Evolutionary conservation across 2,797 vertebrate genomes (phyloP), one percentile per base, ranked within the genome.

Genomic region (Liasis olivaceus): DNA sequence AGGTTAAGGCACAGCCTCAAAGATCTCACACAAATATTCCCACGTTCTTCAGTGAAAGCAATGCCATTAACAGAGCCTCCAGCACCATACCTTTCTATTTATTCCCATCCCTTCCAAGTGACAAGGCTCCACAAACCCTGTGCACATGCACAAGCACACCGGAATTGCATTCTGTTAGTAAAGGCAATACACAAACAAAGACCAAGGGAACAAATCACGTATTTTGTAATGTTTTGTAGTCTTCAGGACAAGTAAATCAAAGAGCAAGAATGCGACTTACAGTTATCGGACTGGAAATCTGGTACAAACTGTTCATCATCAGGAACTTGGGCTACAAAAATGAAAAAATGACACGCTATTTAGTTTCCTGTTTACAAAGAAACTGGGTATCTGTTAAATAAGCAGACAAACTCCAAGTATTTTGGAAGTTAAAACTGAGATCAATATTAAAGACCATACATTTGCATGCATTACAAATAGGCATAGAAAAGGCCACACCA

Each of bases 251-350:
- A 60, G 92, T 8, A 58, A 64, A 56, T 81, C 88, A 84, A 88
- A 88, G 66, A 92, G 60, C 24, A n/a, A 91, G n/a, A 90, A 92
- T 93, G 94, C 93, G 98, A 99, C 99, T 99, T 97, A 99, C 99
- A 97, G 97, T 98, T 99, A 97, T 99, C 99, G 3, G 98, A 99
- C 97, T 98, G 98, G 97, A 99, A 99, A 98, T 99, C 99, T 95
- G 99, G 99, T 97, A 99, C 99, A 98, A 99, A 99, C 86, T 99
- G 99, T 96, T 99, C 99, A 51, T 99, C 99, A 94, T 99, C 99
- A 0, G 99, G 99, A 97, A 99, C 99, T 98, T 99, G 99, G 97
- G 99, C 99, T 98, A 95, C 91, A 96, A 96, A 95, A 93, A 13
- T 31, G 28, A 26, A 66, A 95, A 92, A 95, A 89, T 96, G 96